phyloP scores from a whole-genome alignment of 2,797 vertebrate genomes.

The Pangasius djambal region DNA sequence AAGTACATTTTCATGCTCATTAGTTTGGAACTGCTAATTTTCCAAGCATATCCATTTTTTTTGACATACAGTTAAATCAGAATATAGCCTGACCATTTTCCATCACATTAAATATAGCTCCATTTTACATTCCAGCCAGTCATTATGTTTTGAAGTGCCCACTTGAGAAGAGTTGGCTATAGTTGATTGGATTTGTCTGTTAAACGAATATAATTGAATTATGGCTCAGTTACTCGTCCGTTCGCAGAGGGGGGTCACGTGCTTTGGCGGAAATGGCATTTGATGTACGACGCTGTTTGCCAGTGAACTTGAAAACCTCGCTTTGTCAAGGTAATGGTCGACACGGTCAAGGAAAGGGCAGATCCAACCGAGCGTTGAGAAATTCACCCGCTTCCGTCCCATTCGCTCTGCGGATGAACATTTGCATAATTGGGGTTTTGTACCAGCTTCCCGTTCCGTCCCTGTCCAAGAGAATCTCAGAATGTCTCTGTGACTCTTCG shows the following conservation, averaged over 20 bases:
- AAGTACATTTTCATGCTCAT: background rate
- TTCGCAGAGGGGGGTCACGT: background rate
- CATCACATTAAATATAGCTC: background rate
- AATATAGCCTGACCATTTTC: background rate
- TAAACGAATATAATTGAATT: background rate
- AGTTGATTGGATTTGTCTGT: background rate
- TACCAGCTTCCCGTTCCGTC: background rate
- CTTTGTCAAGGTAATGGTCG: background rate
- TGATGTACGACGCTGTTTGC: background rate
- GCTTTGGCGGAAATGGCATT: background rate
- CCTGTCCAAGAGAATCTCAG: background rate
- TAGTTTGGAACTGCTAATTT: background rate
- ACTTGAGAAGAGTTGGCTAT: background rate
- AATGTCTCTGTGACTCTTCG: background rate
- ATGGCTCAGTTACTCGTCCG: background rate
- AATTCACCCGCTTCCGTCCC: background rate
- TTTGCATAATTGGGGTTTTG: slow-evolving; percentile 18
- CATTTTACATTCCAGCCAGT: background rate
- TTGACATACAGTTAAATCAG: too few relatives aligned
- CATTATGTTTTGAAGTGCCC: too few relatives aligned
- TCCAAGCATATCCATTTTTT: background rate
- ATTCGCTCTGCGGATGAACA: background rate
- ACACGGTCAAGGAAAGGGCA: background rate
- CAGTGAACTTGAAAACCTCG: background rate
- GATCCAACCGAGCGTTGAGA: background rate